Percentiles rank a stretch among this genome's conserved stretches.
Evolutionary conservation across 2,113 vertebrate genomes (phyloP).

Genomic region (Todiramphus chloris): DNA sequence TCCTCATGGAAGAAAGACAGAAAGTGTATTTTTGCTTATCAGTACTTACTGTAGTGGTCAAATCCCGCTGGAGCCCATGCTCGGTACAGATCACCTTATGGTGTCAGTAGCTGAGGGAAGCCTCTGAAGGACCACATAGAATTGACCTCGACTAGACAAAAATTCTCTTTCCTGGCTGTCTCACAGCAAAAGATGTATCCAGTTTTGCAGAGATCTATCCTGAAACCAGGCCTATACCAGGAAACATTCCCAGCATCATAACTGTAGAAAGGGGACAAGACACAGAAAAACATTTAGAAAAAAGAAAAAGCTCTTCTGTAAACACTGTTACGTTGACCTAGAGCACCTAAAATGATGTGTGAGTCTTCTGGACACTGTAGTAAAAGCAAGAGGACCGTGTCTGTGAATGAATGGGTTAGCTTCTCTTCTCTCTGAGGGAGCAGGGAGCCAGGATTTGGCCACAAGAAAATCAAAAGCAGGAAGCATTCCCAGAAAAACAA

Average conservation of each 20-base stretch:
- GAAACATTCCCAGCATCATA: background rate
- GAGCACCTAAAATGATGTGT: background rate
- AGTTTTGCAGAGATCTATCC: background rate
- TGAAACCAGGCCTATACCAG: background rate
- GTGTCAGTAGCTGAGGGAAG: background rate
- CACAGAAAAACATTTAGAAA: background rate
- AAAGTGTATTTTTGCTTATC: background rate
- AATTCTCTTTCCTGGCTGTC: background rate
- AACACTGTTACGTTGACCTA: background rate
- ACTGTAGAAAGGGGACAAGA: background rate
- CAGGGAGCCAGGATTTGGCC: background rate
- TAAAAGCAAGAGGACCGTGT: background rate
- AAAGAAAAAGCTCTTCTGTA: background rate
- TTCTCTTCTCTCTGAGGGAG: background rate
- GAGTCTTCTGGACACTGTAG: background rate
- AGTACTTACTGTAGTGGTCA: background rate
- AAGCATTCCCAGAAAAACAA: background rate
- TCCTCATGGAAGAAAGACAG: background rate
- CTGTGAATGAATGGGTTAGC: background rate
- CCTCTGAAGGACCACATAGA: background rate
- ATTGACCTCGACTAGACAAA: background rate
- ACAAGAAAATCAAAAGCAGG: background rate
- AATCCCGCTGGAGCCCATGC: background rate
- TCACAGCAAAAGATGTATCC: background rate
- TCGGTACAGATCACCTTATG: background rate